Conservation (phyloP, 1,140 invertebrate genomes). For the Ceratina calcarata region DNA sequence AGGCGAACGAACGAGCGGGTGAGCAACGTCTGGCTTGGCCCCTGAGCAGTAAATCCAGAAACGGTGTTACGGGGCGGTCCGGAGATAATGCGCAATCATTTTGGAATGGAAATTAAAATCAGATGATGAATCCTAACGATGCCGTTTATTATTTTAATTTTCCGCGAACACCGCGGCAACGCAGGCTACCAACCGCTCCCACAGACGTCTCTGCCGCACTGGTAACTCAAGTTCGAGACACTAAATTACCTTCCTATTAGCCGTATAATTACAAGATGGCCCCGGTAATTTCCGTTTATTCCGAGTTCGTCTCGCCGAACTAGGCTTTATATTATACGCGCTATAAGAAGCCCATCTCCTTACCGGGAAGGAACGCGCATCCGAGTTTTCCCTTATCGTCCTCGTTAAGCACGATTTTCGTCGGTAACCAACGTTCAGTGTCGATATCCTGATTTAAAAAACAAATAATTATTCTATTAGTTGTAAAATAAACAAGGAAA, state of each 20-base stretch:
- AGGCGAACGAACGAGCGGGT: conserved; percentile 54
- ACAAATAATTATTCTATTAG: too few relatives aligned
- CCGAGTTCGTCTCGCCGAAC: conserved; percentile 73
- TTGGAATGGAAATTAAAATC: conserved; percentile 81
- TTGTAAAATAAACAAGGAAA: too few relatives aligned
- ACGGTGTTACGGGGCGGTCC: conserved; percentile 70
- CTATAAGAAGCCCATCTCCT: conserved; percentile 28
- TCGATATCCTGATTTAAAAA: background rate
- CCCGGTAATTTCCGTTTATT: conserved; percentile 81
- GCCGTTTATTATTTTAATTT: conserved; percentile 82
- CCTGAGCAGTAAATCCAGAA: conserved; percentile 76
- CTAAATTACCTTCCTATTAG: conserved; percentile 82
- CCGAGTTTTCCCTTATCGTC: conserved; percentile 46
- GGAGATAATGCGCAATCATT: conserved; percentile 81
- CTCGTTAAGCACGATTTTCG: conserved; percentile 38
- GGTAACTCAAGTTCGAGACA: conserved; percentile 80
- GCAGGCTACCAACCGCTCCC: conserved; percentile 50
- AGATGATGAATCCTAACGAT: conserved; percentile 82
- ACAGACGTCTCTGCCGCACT: conserved; percentile 64
- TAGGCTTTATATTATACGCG: conserved; percentile 58
- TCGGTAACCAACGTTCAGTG: background rate
- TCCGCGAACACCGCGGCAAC: conserved; percentile 74
- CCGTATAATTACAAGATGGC: conserved; percentile 81
- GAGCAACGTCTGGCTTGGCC: conserved; percentile 66
- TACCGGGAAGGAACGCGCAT: conserved; percentile 1